Evolutionary conservation across 2,888 invertebrate species (phyloP).

Genomic region (Tuta absoluta): DNA sequence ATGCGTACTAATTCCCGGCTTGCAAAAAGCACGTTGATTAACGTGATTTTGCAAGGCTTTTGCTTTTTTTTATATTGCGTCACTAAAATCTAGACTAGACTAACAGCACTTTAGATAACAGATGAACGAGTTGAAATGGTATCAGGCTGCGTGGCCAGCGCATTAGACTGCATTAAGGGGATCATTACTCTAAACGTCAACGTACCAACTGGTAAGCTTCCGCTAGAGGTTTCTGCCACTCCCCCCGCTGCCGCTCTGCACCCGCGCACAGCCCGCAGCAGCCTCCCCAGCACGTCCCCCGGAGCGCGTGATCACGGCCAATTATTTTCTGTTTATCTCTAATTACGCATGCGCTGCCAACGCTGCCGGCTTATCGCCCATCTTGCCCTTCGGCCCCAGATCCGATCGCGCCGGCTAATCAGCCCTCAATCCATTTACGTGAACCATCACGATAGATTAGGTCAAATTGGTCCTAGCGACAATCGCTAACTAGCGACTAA

Average conservation of each 20-base stretch:
- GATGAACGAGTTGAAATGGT: conserved; percentile 16
- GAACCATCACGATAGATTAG: conserved; percentile 66
- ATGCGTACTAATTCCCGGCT: neutral
- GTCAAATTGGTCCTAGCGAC: conserved; percentile 45
- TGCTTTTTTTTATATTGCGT: neutral
- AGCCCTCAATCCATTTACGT: conserved; percentile 70
- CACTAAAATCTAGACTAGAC: conserved; percentile 16
- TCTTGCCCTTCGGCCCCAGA: conserved; percentile 78
- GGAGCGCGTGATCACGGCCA: conserved; percentile 77
- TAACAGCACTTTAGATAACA: conserved; percentile 15
- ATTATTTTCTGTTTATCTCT: conserved; percentile 82
- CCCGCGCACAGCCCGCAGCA: conserved; percentile 13
- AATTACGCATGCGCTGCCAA: conserved; percentile 80
- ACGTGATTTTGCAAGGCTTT: no score
- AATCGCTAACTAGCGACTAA: conserved; percentile 36
- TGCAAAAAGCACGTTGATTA: neutral
- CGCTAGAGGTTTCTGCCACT: conserved; percentile 6
- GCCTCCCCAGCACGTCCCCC: conserved; percentile 65
- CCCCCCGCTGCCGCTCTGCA: neutral
- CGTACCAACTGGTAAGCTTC: conserved; percentile 20
- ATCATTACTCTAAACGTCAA: conserved; percentile 29
- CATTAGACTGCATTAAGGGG: conserved; percentile 27
- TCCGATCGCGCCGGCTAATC: conserved; percentile 74
- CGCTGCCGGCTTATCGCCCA: conserved; percentile 71
- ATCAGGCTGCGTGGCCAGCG: conserved; percentile 17